Percentiles rank a stretch among this genome's conserved stretches.
These are phyloP conservation scores for Rynchops niger DNA, from an alignment of 2,113 vertebrate species.

Conservation along the genomic window DNA sequence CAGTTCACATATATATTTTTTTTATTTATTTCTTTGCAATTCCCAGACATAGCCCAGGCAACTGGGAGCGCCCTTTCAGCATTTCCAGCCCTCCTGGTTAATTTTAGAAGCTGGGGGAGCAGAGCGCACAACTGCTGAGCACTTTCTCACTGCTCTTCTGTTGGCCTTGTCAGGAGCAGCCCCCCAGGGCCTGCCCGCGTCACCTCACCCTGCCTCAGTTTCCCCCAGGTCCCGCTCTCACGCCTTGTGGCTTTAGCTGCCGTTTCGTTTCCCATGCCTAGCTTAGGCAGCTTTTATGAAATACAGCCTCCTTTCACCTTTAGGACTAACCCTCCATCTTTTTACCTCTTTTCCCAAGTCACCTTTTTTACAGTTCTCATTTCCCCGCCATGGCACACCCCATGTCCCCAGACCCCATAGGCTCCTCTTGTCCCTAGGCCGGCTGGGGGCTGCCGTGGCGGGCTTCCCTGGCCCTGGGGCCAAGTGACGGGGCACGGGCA, in stretches of 20 bases:
- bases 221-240: background rate
- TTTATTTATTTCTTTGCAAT: background rate
- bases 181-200: background rate
- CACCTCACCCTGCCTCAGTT: background rate
- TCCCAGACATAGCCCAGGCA: background rate
- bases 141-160: background rate
- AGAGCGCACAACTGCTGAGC: background rate
- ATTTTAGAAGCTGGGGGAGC: background rate
- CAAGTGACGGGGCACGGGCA: fast-evolving
- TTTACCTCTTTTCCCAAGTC: background rate
- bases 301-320: background rate
- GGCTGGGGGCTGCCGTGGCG: background rate
- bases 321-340: background rate
- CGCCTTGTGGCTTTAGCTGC: background rate
- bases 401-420: fast-evolving
- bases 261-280: fast-evolving
- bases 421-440: no score
- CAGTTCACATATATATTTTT: background rate
- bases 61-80: fast-evolving
- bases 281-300: background rate
- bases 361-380: background rate
- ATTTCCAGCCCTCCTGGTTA: background rate
- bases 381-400: no score
- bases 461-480: background rate
- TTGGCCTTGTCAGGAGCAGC: background rate